These are phyloP conservation scores for Cephalotes varians DNA, from an alignment of 2,888 invertebrate genomes.

Conservation along the genomic window DNA sequence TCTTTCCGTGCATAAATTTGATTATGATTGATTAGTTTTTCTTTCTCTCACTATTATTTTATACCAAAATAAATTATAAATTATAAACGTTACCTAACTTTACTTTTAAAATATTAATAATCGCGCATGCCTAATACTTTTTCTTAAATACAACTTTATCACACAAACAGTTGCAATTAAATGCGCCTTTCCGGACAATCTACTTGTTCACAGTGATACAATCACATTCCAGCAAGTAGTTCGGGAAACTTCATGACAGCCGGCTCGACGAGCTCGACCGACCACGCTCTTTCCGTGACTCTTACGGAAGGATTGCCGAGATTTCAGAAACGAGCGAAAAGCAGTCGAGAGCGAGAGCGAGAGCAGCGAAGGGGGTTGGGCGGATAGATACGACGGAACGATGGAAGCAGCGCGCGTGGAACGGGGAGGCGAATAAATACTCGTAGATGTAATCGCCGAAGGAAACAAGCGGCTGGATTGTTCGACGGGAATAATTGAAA, in stretches of 20 bases:
- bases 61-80: background rate
- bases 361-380: constrained; percentile 56
- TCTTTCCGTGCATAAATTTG: too few species aligned
- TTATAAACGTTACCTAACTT: background rate
- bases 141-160: background rate
- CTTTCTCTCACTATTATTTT: background rate
- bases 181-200: background rate
- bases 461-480: constrained; percentile 86
- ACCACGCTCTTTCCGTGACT: constrained; percentile 57
- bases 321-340: constrained; percentile 64
- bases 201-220: background rate
- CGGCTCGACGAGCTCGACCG: constrained; percentile 24
- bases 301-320: constrained; percentile 61
- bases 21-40: too few species aligned
- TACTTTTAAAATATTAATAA: background rate
- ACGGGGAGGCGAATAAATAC: constrained; percentile 84
- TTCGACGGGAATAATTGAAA: constrained; percentile 85
- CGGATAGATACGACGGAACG: constrained; percentile 65
- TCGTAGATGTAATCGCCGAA: constrained; percentile 85
- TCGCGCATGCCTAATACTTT: too few species aligned
- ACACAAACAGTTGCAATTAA: background rate
- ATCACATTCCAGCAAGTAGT: constrained; percentile 9
- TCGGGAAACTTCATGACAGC: constrained; percentile 10
- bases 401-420: constrained; percentile 70
- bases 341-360: constrained; percentile 51